A percentile compares a stretch with the other conserved stretches of the same genome.
These are phyloP conservation scores for Holothuria scabra DNA, from an alignment of 53 echinoderm and acorn worm species.

Conservation along the genomic window DNA sequence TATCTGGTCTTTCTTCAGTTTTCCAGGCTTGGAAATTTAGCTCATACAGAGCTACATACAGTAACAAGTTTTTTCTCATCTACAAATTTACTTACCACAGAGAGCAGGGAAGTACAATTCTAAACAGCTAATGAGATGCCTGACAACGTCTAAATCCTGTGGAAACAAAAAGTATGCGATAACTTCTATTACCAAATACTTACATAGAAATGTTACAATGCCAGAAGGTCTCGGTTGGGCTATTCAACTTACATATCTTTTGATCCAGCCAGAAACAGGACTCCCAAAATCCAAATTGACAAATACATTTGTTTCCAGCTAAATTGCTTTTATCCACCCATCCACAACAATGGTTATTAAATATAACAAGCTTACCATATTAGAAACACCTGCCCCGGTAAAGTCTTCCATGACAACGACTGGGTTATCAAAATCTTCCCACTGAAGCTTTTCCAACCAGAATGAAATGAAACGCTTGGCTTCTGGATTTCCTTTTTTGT, in stretches of 20 bases:
- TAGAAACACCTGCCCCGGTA: slow-evolving; percentile 78
- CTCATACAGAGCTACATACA: no score
- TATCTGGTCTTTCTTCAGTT: no score
- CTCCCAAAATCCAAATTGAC: neutral
- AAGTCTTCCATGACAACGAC: slow-evolving; percentile 79
- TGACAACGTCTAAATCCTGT: slow-evolving; percentile 90
- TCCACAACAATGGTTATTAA: neutral
- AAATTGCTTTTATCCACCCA: no score
- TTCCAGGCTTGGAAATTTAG: no score
- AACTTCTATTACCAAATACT: no score
- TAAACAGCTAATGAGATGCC: slow-evolving; percentile 77
- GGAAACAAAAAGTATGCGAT: slow-evolving; percentile 3
- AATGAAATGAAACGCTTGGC: slow-evolving; percentile 83
- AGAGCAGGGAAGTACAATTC: slow-evolving; percentile 88
- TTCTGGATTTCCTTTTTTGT: slow-evolving; percentile 73
- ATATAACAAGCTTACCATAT: slow-evolving; percentile 71
- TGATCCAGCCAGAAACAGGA: no score
- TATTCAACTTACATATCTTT: no score
- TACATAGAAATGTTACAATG: no score
- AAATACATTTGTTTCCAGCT: no score
- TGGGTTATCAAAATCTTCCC: slow-evolving; percentile 66
- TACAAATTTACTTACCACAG: slow-evolving; percentile 69
- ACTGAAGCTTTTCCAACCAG: slow-evolving; percentile 91
- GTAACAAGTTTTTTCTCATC: neutral
- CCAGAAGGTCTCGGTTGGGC: no score